Percentiles rank a stretch among this genome's conserved stretches.
Evolutionary conservation across 2,888 invertebrate genomes (phyloP).

Genomic region (Gibbula magus): DNA sequence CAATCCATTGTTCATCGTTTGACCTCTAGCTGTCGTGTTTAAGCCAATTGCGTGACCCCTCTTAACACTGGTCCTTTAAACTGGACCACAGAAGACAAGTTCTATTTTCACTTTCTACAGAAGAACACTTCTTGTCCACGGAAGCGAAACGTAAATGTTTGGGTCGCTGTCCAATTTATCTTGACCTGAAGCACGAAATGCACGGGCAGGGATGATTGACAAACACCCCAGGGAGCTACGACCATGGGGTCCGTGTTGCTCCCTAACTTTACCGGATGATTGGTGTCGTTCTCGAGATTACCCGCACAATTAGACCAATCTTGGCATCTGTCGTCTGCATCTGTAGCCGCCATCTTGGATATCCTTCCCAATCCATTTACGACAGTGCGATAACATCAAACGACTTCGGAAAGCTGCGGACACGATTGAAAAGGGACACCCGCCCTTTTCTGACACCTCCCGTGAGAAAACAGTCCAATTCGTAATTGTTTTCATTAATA

Average conservation of each 20-base stretch:
- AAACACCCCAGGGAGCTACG: neutral
- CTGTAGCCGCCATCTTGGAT: neutral
- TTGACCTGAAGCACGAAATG: neutral
- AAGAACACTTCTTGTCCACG: neutral
- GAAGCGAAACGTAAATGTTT: neutral
- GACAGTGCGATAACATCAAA: neutral
- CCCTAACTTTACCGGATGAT: neutral
- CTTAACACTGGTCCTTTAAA: neutral
- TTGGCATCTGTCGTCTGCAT: constrained; percentile 2
- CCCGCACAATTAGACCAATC: neutral
- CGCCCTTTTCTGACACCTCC: too few relatives aligned
- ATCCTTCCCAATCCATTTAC: neutral
- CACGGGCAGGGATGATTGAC: neutral
- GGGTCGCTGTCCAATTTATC: neutral
- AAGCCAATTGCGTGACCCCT: neutral
- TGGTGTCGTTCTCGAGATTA: neutral
- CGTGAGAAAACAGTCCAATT: too few relatives aligned
- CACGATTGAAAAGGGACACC: too few relatives aligned
- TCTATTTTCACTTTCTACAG: neutral
- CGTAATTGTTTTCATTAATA: too few relatives aligned
- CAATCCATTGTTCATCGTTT: neutral
- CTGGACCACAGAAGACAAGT: neutral
- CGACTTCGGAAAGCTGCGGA: too few relatives aligned
- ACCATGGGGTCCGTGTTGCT: neutral
- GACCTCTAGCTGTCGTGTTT: neutral